Base-by-base conservation (phyloP, 2,113 vertebrate species). In the Oceanodroma tethys region DNA sequence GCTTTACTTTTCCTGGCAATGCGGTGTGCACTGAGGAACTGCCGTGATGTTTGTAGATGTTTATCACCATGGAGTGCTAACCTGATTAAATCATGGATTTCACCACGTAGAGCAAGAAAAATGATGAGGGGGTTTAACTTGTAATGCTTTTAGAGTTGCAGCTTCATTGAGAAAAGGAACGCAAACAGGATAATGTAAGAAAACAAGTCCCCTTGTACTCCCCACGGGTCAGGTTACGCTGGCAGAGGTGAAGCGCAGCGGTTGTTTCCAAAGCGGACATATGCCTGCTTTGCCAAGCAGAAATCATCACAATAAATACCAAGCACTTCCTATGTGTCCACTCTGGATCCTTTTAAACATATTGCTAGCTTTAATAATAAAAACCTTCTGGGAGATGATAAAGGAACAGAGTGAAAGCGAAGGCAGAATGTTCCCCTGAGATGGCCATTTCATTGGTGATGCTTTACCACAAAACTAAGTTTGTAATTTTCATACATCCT, bases 11-110 rank as follows among this genome's bases (percentile, higher is more conserved):
- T 52, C 82, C 63, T 63, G 47, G 55, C 7, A 17, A 4, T 13
- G 9, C 3, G 0, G 9, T 0, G 0, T 30, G 14, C 16, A 7
- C 21, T 26, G 34, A 67, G n/a, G 67, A 81, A 5, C 32, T 7
- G 13, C 36, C 0, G 1, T 30, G 23, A 26, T 78, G 23, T 59
- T 52, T 62, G 47, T 52, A 50, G 43, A 43, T 74, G 25, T 67
- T 86, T n/a, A 11, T 88, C 30, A 91, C 34, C 36, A 12, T 26
- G 55, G 50, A 76, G 14, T 47, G 52, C 58, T 70, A 92, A 70
- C 60, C 67, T 30, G 30, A 56, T 55, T 70, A 92, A 88, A 63
- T 65, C 4, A 5, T 63, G 38, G 25, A 29, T 90, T 91, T 78
- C 38, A 58, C 48, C 6, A 48, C 6, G 16, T 52, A 67, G 85